A percentile compares a stretch with the other conserved stretches of the same genome.
Conservation (phyloP, 2,113 vertebrate genomes). For the Nematolebias whitei region DNA sequence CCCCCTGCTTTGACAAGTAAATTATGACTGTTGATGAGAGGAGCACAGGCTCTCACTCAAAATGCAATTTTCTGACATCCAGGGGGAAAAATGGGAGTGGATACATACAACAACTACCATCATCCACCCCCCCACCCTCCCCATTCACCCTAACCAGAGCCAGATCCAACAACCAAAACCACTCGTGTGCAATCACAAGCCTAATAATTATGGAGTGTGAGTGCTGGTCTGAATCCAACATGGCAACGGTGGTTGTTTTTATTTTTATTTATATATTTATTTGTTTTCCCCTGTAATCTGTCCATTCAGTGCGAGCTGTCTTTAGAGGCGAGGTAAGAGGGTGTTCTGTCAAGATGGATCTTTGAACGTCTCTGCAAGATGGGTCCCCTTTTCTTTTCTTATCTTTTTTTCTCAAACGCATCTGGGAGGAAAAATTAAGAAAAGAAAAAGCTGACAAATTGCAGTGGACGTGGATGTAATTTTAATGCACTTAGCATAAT, state of each 20-base stretch:
- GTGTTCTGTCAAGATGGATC: constrained; percentile 64
- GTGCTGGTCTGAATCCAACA: constrained; percentile 66
- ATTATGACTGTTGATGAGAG: constrained; percentile 78
- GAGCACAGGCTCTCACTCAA: constrained; percentile 61
- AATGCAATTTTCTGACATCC: constrained; percentile 75
- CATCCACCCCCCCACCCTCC: neutral
- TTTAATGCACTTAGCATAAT: constrained; percentile 53
- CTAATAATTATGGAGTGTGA: constrained; percentile 75
- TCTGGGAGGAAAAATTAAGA: constrained; percentile 44
- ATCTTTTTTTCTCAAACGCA: constrained; percentile 50
- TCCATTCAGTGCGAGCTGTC: constrained; percentile 61
- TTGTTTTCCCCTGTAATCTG: constrained; percentile 56
- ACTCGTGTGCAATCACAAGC: constrained; percentile 73
- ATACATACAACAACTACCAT: constrained; percentile 73
- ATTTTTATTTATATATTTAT: neutral
- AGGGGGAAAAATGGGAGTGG: constrained; percentile 58
- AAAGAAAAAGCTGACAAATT: constrained; percentile 51
- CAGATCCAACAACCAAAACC: constrained; percentile 72
- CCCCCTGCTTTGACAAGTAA: constrained; percentile 77
- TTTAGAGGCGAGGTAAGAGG: constrained; percentile 64
- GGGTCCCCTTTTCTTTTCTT: constrained; percentile 3
- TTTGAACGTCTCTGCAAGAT: constrained; percentile 67
- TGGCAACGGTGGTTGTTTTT: constrained; percentile 61
- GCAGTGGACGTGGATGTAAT: constrained; percentile 55
- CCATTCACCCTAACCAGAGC: constrained; percentile 19